Conservation (phyloP, 1,140 invertebrate genomes). For the Drosophila sp. region DNA sequence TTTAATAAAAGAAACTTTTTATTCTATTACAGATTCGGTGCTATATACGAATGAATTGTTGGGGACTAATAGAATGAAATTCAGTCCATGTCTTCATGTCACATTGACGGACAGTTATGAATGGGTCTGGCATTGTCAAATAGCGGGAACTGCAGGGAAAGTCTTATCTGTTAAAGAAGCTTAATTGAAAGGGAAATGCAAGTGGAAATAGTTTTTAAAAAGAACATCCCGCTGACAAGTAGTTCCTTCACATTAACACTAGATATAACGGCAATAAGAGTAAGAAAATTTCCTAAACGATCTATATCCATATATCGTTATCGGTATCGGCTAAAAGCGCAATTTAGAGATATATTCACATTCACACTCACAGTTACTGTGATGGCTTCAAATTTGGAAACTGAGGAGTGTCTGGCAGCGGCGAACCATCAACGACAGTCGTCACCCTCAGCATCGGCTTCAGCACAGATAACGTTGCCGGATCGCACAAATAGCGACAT, state of each 20-base stretch:
- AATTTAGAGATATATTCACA: constrained; percentile 9
- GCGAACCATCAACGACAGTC: background rate
- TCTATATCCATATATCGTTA: background rate
- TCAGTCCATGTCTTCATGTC: background rate
- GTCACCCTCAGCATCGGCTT: background rate
- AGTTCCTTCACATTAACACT: constrained; percentile 65
- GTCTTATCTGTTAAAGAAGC: constrained; percentile 18
- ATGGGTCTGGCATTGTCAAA: background rate
- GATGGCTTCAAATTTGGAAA: constrained; percentile 56
- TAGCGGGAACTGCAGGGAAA: background rate
- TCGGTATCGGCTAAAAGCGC: background rate
- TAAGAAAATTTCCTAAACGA: constrained; percentile 26
- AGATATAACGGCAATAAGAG: constrained; percentile 37
- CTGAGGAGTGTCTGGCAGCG: constrained; percentile 27
- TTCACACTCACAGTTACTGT: constrained; percentile 5
- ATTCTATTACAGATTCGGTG: background rate
- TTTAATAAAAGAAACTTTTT: background rate
- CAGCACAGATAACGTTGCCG: background rate
- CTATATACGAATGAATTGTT: background rate
- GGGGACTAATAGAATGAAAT: background rate
- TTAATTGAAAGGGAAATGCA: constrained; percentile 64
- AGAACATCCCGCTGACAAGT: constrained; percentile 57
- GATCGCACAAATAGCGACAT: background rate
- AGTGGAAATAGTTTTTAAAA: constrained; percentile 44
- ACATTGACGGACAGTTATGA: background rate